A percentile compares a stretch with the other conserved stretches of the same genome.
Evolutionary conservation across 2,113 vertebrate species (phyloP).

Genomic region (Gracilinanus agilis): DNA sequence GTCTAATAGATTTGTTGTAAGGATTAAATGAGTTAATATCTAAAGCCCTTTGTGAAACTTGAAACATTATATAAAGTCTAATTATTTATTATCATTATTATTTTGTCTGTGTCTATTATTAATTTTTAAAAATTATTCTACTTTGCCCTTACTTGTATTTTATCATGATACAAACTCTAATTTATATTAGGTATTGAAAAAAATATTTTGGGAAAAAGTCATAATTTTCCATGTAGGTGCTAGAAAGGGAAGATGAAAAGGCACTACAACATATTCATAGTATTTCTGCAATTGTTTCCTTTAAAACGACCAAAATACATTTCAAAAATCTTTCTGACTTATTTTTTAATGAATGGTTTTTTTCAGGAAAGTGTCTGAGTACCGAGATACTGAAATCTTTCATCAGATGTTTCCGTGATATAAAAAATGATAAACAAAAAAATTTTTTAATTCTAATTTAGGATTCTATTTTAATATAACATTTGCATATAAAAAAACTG

Average conservation of each 20-base stretch:
- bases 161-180: conserved; percentile 15
- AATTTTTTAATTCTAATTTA: background rate
- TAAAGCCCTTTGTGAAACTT: background rate
- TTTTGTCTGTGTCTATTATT: background rate
- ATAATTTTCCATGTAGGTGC: conserved; percentile 38
- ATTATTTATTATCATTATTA: background rate
- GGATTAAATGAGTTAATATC: background rate
- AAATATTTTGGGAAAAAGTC: conserved; percentile 2
- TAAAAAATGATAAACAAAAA: background rate
- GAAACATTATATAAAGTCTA: background rate
- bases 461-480: background rate
- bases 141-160: background rate
- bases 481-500: conserved; percentile 11
- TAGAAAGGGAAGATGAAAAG: conserved; percentile 12
- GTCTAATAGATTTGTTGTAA: background rate
- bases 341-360: background rate
- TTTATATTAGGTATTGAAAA: background rate
- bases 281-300: conserved; percentile 28
- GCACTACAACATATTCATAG: background rate
- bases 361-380: background rate
- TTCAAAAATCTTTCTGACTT: background rate
- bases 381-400: background rate
- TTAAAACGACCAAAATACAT: conserved; percentile 38
- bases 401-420: conserved; percentile 23
- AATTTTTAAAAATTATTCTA: background rate